Conservation (phyloP, 2,797 vertebrate species). For the Brachymystax lenok region DNA sequence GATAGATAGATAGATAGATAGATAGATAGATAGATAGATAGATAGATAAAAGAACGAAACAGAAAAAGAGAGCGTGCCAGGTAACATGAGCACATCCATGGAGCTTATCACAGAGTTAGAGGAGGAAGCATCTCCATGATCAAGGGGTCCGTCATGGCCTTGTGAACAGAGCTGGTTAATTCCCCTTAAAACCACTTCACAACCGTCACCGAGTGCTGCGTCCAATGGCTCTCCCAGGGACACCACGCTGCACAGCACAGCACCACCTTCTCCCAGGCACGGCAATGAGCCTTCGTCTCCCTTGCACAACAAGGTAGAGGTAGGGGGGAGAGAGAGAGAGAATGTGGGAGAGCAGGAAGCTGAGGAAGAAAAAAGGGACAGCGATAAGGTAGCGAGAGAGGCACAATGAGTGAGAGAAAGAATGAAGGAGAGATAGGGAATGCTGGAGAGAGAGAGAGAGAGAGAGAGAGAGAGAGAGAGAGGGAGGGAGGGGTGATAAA, state of each 20-base stretch:
- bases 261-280: slow-evolving; percentile 57
- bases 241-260: slow-evolving; percentile 28
- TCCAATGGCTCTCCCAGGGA: slow-evolving; percentile 57
- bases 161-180: slow-evolving; percentile 61
- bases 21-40: slow-evolving; percentile 16
- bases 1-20: slow-evolving; percentile 20
- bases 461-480: background rate
- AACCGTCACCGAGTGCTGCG: slow-evolving; percentile 62
- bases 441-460: slow-evolving; percentile 11
- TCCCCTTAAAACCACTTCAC: slow-evolving; percentile 73
- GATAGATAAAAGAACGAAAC: background rate
- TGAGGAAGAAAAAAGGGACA: slow-evolving; percentile 7
- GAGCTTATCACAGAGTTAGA: background rate
- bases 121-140: background rate
- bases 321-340: slow-evolving; percentile 11
- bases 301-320: slow-evolving; percentile 23
- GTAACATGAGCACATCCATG: background rate
- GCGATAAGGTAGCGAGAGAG: background rate
- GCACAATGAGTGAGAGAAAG: slow-evolving; percentile 7
- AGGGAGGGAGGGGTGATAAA: slow-evolving; percentile 1
- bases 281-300: slow-evolving; percentile 55
- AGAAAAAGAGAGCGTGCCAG: background rate
- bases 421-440: slow-evolving; percentile 4
- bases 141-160: background rate
- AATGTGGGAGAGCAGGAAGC: slow-evolving; percentile 7